Conservation (phyloP, 2,888 invertebrate species). For the Stenchaetothrips biformis region DNA sequence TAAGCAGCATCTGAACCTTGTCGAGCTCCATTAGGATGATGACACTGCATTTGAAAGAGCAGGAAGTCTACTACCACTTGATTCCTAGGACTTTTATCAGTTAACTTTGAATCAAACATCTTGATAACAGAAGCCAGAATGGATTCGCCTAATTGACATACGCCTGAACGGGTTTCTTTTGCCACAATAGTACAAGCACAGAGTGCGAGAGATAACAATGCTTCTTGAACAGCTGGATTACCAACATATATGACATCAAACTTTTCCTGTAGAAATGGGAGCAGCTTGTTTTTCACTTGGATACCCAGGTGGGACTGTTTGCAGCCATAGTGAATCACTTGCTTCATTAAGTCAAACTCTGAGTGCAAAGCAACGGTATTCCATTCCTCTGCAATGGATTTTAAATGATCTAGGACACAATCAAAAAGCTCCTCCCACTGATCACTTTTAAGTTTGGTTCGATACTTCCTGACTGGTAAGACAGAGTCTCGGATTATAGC, state of each 20-base stretch:
- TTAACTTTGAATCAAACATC: neutral
- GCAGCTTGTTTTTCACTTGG: neutral
- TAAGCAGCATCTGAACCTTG: slow-evolving; percentile 43
- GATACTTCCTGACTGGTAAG: neutral
- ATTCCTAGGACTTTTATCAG: slow-evolving; percentile 39
- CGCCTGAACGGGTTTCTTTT: neutral
- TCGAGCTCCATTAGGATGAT: slow-evolving; percentile 50
- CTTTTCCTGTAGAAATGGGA: neutral
- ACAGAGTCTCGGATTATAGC: neutral
- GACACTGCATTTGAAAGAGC: slow-evolving; percentile 50
- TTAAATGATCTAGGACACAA: neutral
- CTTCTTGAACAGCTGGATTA: neutral
- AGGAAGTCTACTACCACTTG: slow-evolving; percentile 49
- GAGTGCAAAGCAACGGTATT: too few relatives aligned
- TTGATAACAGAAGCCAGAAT: slow-evolving; percentile 31
- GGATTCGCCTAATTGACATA: slow-evolving; percentile 42
- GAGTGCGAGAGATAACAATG: neutral
- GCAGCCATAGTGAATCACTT: neutral
- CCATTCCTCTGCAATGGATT: neutral
- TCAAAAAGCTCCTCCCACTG: neutral
- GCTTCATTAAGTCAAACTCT: neutral
- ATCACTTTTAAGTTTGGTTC: neutral
- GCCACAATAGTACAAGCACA: neutral
- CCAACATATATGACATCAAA: neutral
- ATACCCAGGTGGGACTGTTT: neutral